phyloP scores from a whole-genome alignment of 2,797 vertebrate genomes.

The Gymnodraco acuticeps region DNA sequence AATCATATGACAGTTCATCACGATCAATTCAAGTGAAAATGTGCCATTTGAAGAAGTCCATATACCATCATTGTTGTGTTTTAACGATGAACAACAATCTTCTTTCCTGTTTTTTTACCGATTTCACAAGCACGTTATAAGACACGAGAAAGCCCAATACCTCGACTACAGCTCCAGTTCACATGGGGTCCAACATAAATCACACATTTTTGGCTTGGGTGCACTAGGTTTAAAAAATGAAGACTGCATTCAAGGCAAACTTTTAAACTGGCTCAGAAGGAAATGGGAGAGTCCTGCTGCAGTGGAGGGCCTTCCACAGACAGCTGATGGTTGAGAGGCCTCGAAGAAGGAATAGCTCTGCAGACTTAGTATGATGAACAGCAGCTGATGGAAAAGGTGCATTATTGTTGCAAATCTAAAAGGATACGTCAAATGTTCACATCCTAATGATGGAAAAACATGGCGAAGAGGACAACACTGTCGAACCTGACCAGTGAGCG shows the following conservation, averaged over 20 bases:
- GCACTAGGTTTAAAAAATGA: conserved; percentile 38
- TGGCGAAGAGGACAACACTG: conserved; percentile 1
- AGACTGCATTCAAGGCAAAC: conserved; percentile 62
- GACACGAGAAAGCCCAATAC: conserved; percentile 22
- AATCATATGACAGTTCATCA: conserved; percentile 38
- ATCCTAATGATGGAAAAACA: conserved; percentile 20
- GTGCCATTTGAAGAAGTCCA: conserved; percentile 38
- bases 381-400: not conserved
- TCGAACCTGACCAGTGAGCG: conserved; percentile 36
- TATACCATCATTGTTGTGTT: conserved; percentile 1
- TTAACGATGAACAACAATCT: conserved; percentile 1
- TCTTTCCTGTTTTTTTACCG: conserved; percentile 32
- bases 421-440: not conserved
- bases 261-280: conserved; percentile 68
- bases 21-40: conserved; percentile 37
- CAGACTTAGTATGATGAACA: not conserved
- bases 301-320: conserved; percentile 35
- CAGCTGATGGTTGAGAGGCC: conserved; percentile 48
- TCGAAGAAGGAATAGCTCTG: not conserved
- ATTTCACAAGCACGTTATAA: not conserved
- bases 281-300: conserved; percentile 44
- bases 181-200: conserved; percentile 61
- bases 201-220: conserved; percentile 57
- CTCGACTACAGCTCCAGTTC: conserved; percentile 23
- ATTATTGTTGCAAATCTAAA: conserved; percentile 4